phyloP scores from a whole-genome alignment of 1,140 invertebrate species.

The Leptopilina clavipes region DNA sequence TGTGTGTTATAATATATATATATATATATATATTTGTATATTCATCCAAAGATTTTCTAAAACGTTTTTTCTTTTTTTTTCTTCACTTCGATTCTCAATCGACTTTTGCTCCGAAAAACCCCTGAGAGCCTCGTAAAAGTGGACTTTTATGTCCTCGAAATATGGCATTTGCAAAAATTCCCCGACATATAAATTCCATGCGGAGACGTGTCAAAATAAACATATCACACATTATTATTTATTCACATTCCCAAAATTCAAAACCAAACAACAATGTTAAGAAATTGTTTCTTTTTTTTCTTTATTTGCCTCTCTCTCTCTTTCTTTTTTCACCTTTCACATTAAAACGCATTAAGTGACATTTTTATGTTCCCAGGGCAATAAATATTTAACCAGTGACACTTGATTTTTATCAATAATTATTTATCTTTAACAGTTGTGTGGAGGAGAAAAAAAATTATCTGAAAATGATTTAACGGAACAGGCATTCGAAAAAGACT shows the following conservation, averaged over 20 bases:
- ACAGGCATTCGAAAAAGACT: background rate
- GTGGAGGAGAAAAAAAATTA: background rate
- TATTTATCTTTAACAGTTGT: background rate
- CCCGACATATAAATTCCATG: background rate
- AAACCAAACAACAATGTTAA: background rate
- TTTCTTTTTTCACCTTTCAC: background rate
- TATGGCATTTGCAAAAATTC: conserved; percentile 24
- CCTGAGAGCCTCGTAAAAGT: conserved; percentile 10
- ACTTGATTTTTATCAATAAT: conserved; percentile 10
- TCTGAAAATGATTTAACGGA: conserved; percentile 6
- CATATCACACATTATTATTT: background rate
- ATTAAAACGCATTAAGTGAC: background rate
- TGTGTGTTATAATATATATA: background rate
- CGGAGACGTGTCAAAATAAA: conserved; percentile 8
- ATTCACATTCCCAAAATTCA: background rate
- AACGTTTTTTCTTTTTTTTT: background rate
- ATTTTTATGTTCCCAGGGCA: background rate
- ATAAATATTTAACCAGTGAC: background rate
- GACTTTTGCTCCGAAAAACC: conserved; percentile 18
- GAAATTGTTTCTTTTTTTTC: no score
- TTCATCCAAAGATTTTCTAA: background rate
- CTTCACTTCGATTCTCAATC: conserved; percentile 19
- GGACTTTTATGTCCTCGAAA: conserved; percentile 23
- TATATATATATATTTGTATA: no score
- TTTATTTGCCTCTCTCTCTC: no score